Base-by-base conservation (phyloP, 1,140 invertebrate genomes). In the Aricia agestis region DNA sequence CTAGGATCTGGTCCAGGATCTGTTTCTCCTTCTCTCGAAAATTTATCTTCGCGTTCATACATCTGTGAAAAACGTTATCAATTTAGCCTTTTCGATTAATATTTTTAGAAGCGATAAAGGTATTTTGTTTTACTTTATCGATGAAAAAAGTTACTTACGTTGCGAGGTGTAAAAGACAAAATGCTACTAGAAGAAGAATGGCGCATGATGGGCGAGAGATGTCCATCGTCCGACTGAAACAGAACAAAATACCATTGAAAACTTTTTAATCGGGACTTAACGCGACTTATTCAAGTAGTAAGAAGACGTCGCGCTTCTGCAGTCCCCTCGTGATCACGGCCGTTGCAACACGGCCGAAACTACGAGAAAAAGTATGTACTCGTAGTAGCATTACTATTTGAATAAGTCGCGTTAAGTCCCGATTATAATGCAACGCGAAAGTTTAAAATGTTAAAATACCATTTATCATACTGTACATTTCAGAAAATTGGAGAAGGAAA, bases 1-100 rank as follows among this genome's bases (percentile, higher is more conserved):
- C 97, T 78, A 98, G 94, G 89, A 98, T 98, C 92, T 96, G 95
- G 92, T 98, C 97, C 90, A 98, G 92, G 80, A 98, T 97, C 92
- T 97, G 95, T 90, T 98, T 98, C 93, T 98, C 97, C 92, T 97
- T 98, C 93, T 97, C 96, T 78, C 97, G 94, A 92, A 96, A 98
- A 93, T 97, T 98, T 86, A 96, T 94, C 91, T 95, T 96, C 78
- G 92, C 92, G 84, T 93, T 94, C 82, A 87, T 81, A 90, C 93
- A 93, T 92, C 93, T 94, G 80, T 80, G 83, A 63, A 82, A 59
- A 59, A 13, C 61, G 32, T 17, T 11, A 25, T 32, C 31, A 58
- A 36, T 17, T 42, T 1, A 52, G 13, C 45, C 13, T 11, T 67
- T 42, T 42, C 3, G 2, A 42, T 2, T 5, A 42, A 32, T 41